A percentile compares a stretch with the other conserved stretches of the same genome.
These are phyloP conservation scores for Agrotis segetum DNA, from an alignment of 2,888 invertebrate species.

Conservation along the genomic window DNA sequence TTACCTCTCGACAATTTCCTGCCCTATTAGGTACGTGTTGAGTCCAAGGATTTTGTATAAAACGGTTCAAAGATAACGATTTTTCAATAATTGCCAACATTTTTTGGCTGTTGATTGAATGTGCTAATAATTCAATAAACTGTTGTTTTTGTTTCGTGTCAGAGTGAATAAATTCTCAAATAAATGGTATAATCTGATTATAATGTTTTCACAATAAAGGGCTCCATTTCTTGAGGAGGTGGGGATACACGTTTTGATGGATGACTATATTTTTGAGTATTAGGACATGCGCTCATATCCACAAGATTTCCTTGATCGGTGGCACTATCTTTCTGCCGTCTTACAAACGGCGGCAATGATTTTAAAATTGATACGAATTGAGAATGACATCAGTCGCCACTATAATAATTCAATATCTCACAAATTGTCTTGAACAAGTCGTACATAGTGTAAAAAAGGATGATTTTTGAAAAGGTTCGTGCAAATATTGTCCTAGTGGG, in stretches of 20 bases:
- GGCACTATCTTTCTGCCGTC: no score
- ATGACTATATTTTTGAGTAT: no score
- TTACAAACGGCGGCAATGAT: no score
- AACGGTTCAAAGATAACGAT: background rate
- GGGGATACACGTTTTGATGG: no score
- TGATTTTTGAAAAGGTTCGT: background rate
- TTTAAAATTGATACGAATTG: no score
- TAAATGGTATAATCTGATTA: no score
- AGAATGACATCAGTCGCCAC: no score
- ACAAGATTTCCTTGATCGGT: no score
- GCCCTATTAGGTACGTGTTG: conserved; percentile 11
- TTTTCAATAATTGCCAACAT: conserved; percentile 4
- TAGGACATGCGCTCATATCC: no score
- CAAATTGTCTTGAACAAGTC: background rate
- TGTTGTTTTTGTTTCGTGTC: background rate
- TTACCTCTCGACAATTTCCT: conserved; percentile 47
- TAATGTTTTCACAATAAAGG: no score
- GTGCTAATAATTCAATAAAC: background rate
- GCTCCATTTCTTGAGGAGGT: no score
- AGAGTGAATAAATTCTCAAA: no score
- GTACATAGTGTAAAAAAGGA: background rate
- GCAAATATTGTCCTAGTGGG: background rate
- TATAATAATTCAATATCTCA: background rate
- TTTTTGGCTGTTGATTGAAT: conserved; percentile 2
- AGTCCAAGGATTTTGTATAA: conserved; percentile 14